Percentiles rank a stretch among this genome's conserved stretches.
These are phyloP conservation scores for Tiliacea citrago DNA, from an alignment of 2,888 invertebrate genomes.

Conservation along the genomic window DNA sequence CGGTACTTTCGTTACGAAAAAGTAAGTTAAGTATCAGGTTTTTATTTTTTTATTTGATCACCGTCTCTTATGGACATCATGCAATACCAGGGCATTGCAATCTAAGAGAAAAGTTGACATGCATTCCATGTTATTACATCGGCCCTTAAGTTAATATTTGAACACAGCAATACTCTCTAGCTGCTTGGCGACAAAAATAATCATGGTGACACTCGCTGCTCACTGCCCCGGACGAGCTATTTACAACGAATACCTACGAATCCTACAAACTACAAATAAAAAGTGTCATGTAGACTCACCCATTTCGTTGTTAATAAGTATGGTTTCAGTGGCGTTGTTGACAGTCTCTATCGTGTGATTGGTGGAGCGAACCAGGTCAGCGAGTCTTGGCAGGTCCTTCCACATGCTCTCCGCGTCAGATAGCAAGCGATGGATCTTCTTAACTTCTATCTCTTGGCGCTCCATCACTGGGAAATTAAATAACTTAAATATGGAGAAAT, in stretches of 20 bases:
- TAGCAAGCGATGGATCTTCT: conserved; percentile 82
- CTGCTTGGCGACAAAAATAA: no score
- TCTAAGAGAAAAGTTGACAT: no score
- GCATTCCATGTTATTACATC: no score
- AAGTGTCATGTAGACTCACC: conserved; percentile 77
- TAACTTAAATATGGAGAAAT: background rate
- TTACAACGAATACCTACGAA: background rate
- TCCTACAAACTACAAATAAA: no score
- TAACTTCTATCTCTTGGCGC: conserved; percentile 84
- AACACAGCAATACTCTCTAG: no score
- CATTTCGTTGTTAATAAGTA: conserved; percentile 83
- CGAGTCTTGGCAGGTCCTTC: conserved; percentile 87
- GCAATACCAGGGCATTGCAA: no score
- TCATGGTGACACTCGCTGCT: no score
- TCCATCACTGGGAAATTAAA: conserved; percentile 79
- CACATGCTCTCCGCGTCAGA: conserved; percentile 87
- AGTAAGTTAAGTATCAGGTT: background rate
- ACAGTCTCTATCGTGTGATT: conserved; percentile 92
- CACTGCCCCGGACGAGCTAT: background rate
- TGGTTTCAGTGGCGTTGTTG: conserved; percentile 87
- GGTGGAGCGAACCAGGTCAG: conserved; percentile 89
- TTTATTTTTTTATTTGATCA: no score
- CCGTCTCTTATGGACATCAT: background rate
- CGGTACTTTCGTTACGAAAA: background rate
- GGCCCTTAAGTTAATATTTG: no score